Conservation (phyloP, 2,797 vertebrate genomes). For the Falco novaeseelandiae region DNA sequence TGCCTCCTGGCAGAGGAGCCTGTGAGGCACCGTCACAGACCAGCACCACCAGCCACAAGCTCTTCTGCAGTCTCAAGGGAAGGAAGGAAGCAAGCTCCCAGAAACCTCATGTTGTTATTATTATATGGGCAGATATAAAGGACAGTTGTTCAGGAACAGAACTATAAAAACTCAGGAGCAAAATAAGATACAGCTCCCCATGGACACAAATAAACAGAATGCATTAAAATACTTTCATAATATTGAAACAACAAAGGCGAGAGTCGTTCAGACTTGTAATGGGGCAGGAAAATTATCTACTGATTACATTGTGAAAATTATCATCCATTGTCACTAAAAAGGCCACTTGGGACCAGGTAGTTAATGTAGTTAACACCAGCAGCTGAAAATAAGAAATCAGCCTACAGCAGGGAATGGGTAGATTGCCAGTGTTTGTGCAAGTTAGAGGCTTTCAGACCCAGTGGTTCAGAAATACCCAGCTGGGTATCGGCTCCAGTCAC, state of each 20-base stretch:
- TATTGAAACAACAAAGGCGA: neutral
- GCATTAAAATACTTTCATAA: neutral
- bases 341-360: neutral
- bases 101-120: neutral
- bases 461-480: neutral
- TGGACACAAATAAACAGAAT: neutral
- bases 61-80: neutral
- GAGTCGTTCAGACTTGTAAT: neutral
- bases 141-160: neutral
- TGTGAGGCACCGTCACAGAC: neutral
- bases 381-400: neutral
- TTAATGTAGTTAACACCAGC: neutral
- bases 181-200: neutral
- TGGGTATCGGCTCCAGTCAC: accelerated
- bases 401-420: neutral
- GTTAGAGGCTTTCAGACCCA: neutral
- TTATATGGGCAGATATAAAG: neutral
- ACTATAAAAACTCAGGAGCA: neutral
- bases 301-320: neutral
- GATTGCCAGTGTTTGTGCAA: neutral
- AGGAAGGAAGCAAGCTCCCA: neutral
- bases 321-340: neutral
- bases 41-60: neutral
- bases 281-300: neutral
- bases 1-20: neutral